Percentiles rank a stretch among this genome's conserved stretches.
Conservation (phyloP, 2,888 invertebrate genomes). For the Tipula unca region DNA sequence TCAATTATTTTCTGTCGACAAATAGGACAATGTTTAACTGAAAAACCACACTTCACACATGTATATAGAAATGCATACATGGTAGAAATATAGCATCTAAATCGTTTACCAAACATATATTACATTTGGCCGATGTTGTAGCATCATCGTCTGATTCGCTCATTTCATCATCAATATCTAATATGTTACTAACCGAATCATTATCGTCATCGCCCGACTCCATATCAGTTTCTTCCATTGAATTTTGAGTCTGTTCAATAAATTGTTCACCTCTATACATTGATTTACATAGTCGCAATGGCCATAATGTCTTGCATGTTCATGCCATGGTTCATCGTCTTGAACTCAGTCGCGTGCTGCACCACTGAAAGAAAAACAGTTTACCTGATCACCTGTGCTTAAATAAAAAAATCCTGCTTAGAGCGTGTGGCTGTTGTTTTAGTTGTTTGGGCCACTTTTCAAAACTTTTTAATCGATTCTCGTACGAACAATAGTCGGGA, state of each 20-base stretch:
- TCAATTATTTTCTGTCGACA: background rate
- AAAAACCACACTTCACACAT: background rate
- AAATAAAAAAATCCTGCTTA: slow-evolving; percentile 80
- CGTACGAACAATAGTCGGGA: background rate
- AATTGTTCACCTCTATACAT: slow-evolving; percentile 71
- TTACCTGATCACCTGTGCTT: slow-evolving; percentile 71
- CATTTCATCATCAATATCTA: background rate
- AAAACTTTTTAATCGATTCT: slow-evolving; percentile 43
- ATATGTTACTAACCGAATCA: background rate
- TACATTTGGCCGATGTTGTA: background rate
- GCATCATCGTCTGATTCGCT: background rate
- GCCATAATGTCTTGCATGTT: slow-evolving; percentile 87
- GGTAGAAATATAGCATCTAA: background rate
- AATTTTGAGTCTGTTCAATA: slow-evolving; percentile 46
- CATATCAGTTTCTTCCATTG: too few species aligned
- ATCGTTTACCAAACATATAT: background rate
- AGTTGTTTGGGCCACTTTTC: slow-evolving; percentile 65
- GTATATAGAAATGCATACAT: background rate
- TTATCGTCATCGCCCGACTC: too few species aligned
- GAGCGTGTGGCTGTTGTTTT: slow-evolving; percentile 60
- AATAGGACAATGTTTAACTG: background rate
- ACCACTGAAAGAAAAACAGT: slow-evolving; percentile 82
- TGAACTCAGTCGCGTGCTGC: slow-evolving; percentile 78
- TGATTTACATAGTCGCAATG: slow-evolving; percentile 74
- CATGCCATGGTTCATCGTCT: slow-evolving; percentile 85